These are phyloP conservation scores for Papilio elwesi DNA, from an alignment of 2,888 invertebrate species.

Conservation along the genomic window DNA sequence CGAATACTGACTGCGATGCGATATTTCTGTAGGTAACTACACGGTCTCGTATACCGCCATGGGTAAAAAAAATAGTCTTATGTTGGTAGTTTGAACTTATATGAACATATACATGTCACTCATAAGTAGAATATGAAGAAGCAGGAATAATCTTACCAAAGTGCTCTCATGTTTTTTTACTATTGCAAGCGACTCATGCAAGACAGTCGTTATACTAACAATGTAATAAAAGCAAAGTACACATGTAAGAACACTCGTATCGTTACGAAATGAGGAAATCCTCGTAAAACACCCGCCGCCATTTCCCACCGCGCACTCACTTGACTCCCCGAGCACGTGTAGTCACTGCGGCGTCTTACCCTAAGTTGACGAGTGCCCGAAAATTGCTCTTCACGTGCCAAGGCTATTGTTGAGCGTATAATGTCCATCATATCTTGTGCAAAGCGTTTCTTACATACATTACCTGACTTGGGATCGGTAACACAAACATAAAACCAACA, in stretches of 20 bases:
- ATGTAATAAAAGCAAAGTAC: conserved; percentile 15
- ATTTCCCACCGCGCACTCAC: conserved; percentile 37
- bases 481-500: too few relatives aligned
- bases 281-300: conserved; percentile 43
- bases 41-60: not conserved
- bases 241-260: conserved; percentile 36
- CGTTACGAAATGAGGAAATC: conserved; percentile 48
- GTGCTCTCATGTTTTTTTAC: too few relatives aligned
- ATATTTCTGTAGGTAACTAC: not conserved
- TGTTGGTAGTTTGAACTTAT: not conserved
- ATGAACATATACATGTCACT: too few relatives aligned
- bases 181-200: not conserved
- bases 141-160: too few relatives aligned
- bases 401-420: conserved; percentile 61
- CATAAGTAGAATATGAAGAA: too few relatives aligned
- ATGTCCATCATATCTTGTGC: not conserved
- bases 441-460: not conserved
- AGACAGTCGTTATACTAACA: not conserved
- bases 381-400: conserved; percentile 58
- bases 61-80: not conserved
- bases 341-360: conserved; percentile 58
- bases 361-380: conserved; percentile 57
- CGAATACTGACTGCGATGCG: conserved; percentile 4
- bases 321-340: conserved; percentile 52
- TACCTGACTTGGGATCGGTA: too few relatives aligned